Conservation (phyloP, 2,797 vertebrate genomes). For the Liasis olivaceus region DNA sequence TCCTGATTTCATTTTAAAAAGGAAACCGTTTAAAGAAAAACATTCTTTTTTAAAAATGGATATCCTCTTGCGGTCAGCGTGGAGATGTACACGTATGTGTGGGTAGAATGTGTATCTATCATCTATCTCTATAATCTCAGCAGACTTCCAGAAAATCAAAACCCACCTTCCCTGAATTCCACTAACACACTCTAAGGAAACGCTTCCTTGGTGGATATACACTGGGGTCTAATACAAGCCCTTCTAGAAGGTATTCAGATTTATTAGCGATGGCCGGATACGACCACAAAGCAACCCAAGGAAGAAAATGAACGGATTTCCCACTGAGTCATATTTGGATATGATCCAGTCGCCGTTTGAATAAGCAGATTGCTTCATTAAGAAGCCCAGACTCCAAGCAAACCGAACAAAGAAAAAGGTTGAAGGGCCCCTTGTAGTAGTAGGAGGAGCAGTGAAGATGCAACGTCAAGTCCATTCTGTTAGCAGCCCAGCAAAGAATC, state of each 20-base stretch:
- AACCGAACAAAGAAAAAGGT: constrained; percentile 45
- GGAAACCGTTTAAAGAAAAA: neutral
- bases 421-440: constrained; percentile 26
- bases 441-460: neutral
- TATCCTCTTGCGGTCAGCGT: neutral
- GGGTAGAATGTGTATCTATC: neutral
- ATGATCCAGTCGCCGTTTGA: constrained; percentile 60
- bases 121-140: neutral
- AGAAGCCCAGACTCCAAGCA: constrained; percentile 54
- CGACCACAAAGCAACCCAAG: constrained; percentile 63
- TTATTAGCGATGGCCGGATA: constrained; percentile 67
- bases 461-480: constrained; percentile 39
- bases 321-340: constrained; percentile 67
- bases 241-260: constrained; percentile 43
- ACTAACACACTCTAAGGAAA: constrained; percentile 50
- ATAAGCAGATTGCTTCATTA: constrained; percentile 60
- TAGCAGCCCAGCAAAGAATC: neutral
- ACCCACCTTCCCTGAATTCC: constrained; percentile 28
- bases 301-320: constrained; percentile 65
- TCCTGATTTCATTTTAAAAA: neutral
- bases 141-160: constrained; percentile 19
- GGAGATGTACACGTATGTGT: neutral
- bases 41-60: neutral
- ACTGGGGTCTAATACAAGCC: constrained; percentile 44
- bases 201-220: constrained; percentile 37